These are phyloP conservation scores for Diuraphis noxia DNA, from an alignment of 1,140 invertebrate species.

Conservation along the genomic window DNA sequence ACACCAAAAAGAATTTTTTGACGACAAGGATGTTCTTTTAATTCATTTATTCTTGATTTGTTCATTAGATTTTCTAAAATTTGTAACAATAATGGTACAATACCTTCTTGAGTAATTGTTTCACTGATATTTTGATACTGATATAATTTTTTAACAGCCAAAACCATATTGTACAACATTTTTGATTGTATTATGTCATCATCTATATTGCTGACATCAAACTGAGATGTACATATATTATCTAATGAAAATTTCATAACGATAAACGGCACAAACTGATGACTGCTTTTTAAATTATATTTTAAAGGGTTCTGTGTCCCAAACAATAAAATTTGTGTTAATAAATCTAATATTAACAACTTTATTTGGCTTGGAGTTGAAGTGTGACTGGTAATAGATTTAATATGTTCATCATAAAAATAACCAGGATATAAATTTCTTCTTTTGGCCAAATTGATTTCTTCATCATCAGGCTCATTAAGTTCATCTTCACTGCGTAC, in stretches of 20 bases:
- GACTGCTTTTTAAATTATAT: conserved; percentile 46
- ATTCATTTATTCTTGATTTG: conserved; percentile 53
- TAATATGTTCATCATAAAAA: conserved; percentile 64
- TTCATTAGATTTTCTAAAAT: conserved; percentile 55
- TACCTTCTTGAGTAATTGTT: conserved; percentile 67
- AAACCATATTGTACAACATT: conserved; percentile 66
- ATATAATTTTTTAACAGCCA: conserved; percentile 65
- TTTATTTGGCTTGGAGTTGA: conserved; percentile 66
- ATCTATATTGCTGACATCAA: conserved; percentile 61
- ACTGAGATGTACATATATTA: conserved; percentile 67
- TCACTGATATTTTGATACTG: conserved; percentile 65
- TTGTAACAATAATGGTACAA: conserved; percentile 61
- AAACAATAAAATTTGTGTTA: conserved; percentile 65
- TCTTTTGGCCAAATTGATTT: conserved; percentile 55
- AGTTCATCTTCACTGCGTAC: conserved; percentile 65
- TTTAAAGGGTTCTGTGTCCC: conserved; percentile 58
- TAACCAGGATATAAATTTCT: conserved; percentile 63
- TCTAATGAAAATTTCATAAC: conserved; percentile 68
- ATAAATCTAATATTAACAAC: conserved; percentile 65
- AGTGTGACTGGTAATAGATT: conserved; percentile 63
- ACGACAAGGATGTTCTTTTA: conserved; percentile 59
- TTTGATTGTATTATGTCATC: conserved; percentile 65
- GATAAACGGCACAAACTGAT: conserved; percentile 63
- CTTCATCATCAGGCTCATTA: conserved; percentile 57
- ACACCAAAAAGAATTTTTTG: conserved; percentile 69